Conservation (phyloP, 2,888 invertebrate species). For the Linnaemya tessellans region DNA sequence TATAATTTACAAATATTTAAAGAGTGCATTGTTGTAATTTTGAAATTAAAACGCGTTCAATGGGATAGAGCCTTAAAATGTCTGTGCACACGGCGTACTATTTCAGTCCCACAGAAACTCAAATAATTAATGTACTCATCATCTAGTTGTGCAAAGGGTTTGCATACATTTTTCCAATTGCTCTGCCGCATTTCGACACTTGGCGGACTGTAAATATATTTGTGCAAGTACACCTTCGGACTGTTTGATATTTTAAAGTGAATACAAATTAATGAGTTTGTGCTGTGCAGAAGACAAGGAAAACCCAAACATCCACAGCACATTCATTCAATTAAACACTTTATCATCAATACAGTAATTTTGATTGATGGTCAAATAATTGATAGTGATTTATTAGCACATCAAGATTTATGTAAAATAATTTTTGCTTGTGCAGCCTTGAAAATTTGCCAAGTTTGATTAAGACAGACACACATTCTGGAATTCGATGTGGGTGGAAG, state of each 20-base stretch:
- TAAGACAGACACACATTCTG: neutral
- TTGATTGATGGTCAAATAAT: conserved; percentile 83
- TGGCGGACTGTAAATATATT: neutral
- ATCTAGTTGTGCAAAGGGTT: no score
- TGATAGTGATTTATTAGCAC: conserved; percentile 81
- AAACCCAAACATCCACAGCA: conserved; percentile 14
- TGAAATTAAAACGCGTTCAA: no score
- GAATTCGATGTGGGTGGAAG: neutral
- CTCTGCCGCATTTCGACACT: neutral
- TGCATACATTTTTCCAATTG: neutral
- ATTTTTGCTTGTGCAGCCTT: neutral
- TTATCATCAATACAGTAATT: conserved; percentile 77
- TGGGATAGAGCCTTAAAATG: no score
- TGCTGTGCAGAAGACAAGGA: conserved; percentile 12
- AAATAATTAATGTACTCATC: no score
- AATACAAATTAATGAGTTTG: conserved; percentile 30
- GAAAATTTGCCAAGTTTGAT: neutral
- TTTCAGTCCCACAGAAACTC: no score
- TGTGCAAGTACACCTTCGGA: conserved; percentile 1
- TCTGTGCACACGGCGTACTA: no score
- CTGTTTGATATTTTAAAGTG: conserved; percentile 15
- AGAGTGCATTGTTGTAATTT: no score
- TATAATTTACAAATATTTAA: no score
- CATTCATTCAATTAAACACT: conserved; percentile 80
- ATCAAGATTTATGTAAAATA: conserved; percentile 3